Conservation (phyloP, 2,797 vertebrate genomes). For the Enteromius unitaeniatus region DNA sequence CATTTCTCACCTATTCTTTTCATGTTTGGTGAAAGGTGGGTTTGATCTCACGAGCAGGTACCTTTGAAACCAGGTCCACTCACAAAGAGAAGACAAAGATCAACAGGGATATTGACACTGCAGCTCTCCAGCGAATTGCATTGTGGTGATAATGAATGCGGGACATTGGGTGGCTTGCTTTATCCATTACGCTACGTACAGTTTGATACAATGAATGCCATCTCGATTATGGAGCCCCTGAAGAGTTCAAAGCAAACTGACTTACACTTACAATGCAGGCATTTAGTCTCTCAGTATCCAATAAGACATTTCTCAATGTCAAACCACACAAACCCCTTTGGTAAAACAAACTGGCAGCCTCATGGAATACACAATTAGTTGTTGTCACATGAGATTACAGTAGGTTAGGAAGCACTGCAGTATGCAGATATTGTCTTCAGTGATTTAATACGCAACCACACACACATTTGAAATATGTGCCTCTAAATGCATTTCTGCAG, state of each 20-base stretch:
- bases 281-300: slow-evolving; percentile 43
- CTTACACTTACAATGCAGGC: slow-evolving; percentile 11
- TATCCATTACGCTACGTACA: slow-evolving; percentile 1
- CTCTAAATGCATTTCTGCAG: too few relatives aligned
- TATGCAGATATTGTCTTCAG: slow-evolving; percentile 18
- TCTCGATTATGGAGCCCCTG: slow-evolving; percentile 1
- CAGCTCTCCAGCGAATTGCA: background rate
- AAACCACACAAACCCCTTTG: slow-evolving; percentile 47
- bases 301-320: slow-evolving; percentile 47
- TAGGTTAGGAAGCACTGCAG: slow-evolving; percentile 32
- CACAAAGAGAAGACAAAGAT: slow-evolving; percentile 16
- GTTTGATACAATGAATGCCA: slow-evolving; percentile 27
- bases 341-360: slow-evolving; percentile 40
- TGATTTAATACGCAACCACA: background rate
- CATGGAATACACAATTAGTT: slow-evolving; percentile 58
- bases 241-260: slow-evolving; percentile 38
- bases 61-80: background rate
- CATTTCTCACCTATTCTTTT: slow-evolving; percentile 11
- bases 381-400: slow-evolving; percentile 50
- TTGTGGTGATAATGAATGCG: slow-evolving; percentile 21
- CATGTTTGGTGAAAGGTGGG: slow-evolving; percentile 12
- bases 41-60: background rate
- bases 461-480: too few relatives aligned
- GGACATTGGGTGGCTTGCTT: slow-evolving; percentile 20
- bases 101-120: slow-evolving; percentile 12